Evolutionary conservation across 2,113 vertebrate species (phyloP).

Genomic region (Tachysurus vachellii): DNA sequence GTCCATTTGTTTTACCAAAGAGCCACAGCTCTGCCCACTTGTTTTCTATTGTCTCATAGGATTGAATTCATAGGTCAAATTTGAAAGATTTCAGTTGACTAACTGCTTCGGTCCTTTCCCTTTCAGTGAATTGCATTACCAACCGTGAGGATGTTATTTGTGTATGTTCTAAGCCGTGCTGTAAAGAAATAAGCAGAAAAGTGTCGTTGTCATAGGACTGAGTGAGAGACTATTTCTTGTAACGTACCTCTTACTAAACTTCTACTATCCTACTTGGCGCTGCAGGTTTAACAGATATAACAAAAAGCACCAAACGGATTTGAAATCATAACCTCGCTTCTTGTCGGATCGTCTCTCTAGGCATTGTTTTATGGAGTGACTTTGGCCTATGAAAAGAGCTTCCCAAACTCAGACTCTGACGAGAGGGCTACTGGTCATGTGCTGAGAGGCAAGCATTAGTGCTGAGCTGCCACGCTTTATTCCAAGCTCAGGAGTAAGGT

Average conservation of each 20-base stretch:
- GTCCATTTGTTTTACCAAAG: background rate
- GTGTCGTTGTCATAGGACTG: background rate
- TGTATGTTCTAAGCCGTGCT: background rate
- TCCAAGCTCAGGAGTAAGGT: background rate
- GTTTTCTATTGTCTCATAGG: background rate
- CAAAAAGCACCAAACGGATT: background rate
- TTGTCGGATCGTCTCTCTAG: background rate
- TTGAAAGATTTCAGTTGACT: background rate
- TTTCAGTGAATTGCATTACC: background rate
- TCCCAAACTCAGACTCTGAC: background rate
- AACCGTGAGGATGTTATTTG: background rate
- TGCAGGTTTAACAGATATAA: background rate
- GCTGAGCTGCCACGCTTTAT: background rate
- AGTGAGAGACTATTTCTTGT: too few species aligned
- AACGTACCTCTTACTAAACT: too few species aligned
- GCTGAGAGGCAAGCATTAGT: constrained; percentile 6
- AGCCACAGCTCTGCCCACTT: background rate
- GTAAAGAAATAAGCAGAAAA: background rate
- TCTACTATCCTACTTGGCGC: background rate
- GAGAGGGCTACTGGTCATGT: background rate
- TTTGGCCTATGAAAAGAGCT: background rate
- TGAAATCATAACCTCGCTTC: background rate
- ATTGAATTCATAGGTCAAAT: background rate
- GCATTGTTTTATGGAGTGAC: background rate
- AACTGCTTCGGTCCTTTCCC: background rate